phyloP scores from a whole-genome alignment of 2,113 vertebrate genomes.

The Sapajus apella region DNA sequence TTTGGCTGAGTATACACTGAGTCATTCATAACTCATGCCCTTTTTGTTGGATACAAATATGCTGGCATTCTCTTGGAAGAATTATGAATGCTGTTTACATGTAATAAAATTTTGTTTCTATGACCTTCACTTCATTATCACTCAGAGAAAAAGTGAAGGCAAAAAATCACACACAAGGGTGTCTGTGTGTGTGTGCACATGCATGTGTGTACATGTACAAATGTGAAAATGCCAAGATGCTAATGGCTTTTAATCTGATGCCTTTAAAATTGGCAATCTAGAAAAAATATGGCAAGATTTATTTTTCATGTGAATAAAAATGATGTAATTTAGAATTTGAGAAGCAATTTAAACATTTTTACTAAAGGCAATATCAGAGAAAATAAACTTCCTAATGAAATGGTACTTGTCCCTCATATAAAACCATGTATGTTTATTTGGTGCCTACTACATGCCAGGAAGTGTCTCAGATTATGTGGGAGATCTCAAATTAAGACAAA shows the following conservation, averaged over 20 bases:
- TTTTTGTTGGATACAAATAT: background rate
- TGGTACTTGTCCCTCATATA: background rate
- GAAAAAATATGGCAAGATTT: background rate
- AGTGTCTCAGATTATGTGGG: background rate
- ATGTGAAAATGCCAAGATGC: background rate
- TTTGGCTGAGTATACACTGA: background rate
- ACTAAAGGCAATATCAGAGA: background rate
- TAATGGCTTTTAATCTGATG: background rate
- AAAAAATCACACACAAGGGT: background rate
- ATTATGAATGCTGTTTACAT: background rate
- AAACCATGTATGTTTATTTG: background rate
- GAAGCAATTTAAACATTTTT: background rate
- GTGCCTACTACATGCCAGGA: background rate
- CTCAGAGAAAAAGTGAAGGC: background rate
- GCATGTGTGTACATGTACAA: background rate
- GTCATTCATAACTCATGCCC: no score
- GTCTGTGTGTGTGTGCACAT: background rate
- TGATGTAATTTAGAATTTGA: background rate
- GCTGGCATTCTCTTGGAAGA: background rate
- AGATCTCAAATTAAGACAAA: background rate
- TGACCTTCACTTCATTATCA: background rate
- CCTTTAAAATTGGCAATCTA: background rate
- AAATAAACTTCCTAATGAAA: background rate
- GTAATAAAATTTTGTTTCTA: background rate
- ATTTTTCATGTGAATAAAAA: constrained; percentile 18